Evolutionary conservation across 2,113 vertebrate species (phyloP), one percentile per base, ranked within the genome.

Genomic region (Mola mola): DNA sequence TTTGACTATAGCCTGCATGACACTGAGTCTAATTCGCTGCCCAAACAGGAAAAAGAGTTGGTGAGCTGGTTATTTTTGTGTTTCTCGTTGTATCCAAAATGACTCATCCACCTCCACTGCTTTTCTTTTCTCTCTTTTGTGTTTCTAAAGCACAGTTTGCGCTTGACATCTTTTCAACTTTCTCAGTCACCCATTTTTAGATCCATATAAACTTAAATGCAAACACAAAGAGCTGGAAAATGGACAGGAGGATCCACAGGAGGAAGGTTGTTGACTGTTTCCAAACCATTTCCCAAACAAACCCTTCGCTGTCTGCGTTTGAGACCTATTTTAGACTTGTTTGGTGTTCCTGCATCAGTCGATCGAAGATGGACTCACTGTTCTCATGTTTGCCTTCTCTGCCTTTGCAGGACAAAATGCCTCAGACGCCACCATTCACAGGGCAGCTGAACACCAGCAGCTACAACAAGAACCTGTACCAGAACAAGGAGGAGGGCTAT

Each of bases 401-500:
- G 37, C 24, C 41, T n/a, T n/a, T 52, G 24, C 74, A 96, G 95
- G 93, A 91, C 88, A 96, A 84, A 72, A 98, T 98, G 96, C 96
- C 95, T 65, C 95, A 95, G 86, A 97, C 95, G 0, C 92, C 94
- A 69, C 94, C 93, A 4, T 94, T 95, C 78, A 88, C 92, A 17
- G 92, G 87, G 0, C 93, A 95, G 93, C 94, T 95, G 81, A 94
- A 94, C 85, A 89, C 93, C 75, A 88, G 89, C 1, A 64, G 92
- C 66, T 96, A 93, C 81, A 95, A 94, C 90, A 92, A 93, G 63
- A 96, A 95, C 82, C 76, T 95, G 11, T 95, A 94, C 74, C 93
- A 93, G 87, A 83, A 87, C 21, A 88, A 93, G 51, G 95, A 95
- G 19, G 94, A 94, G 29, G 88, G 81, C 79, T 94, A 89, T 55